phyloP scores from a whole-genome alignment of 2,797 vertebrate species.

The Columba guinea region DNA sequence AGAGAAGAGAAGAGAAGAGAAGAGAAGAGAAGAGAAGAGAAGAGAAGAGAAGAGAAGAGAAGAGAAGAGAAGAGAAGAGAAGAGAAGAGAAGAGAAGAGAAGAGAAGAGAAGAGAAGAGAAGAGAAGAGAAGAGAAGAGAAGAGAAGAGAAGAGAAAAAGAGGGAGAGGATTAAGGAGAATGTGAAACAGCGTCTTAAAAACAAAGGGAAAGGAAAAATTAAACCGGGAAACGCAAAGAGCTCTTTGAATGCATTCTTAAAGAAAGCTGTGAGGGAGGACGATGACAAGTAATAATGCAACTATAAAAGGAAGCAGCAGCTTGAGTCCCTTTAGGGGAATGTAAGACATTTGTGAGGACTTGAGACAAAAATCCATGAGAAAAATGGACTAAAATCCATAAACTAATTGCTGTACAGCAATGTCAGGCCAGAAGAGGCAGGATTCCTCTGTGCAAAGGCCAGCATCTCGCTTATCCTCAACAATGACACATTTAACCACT shows the following conservation, averaged over 20 bases:
- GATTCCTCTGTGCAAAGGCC: neutral
- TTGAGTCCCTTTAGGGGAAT: neutral
- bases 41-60: neutral
- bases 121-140: neutral
- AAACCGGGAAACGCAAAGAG: neutral
- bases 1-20: neutral
- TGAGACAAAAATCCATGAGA: neutral
- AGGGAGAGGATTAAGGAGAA: neutral
- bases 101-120: neutral
- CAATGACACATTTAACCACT: neutral
- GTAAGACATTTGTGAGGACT: neutral
- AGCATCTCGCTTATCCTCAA: neutral
- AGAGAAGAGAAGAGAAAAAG: neutral
- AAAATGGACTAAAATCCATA: conserved; percentile 1
- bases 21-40: neutral
- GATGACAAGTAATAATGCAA: neutral
- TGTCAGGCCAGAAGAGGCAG: neutral
- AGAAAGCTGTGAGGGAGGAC: neutral
- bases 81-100: neutral
- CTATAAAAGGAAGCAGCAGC: neutral
- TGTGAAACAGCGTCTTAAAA: neutral
- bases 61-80: neutral
- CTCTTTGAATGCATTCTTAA: neutral
- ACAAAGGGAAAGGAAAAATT: neutral
- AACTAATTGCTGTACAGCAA: neutral